Evolutionary conservation across 1,140 invertebrate genomes (phyloP), one percentile per base, ranked within the genome.

Genomic region (Cydia splendana): DNA sequence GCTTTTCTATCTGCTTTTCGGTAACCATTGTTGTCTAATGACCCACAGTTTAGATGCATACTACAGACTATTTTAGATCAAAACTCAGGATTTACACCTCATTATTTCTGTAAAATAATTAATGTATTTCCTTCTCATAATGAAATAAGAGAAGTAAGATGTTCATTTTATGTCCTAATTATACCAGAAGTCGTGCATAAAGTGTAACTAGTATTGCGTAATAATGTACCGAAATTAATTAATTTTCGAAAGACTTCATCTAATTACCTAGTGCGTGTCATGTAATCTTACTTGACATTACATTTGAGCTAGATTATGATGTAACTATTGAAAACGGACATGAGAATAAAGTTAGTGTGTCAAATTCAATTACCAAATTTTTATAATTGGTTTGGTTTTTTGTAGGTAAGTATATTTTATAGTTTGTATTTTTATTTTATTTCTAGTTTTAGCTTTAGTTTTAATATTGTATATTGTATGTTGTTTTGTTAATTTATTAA

Each of bases 271-370:
- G 57, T 62, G 57, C 2, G 2, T 62, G 57, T 62, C 34, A 71
- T 38, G 67, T 71, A 71, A 71, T n/a, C 67, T 38, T 38, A 71
- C 18, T 42, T 42, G 34, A 71, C 34, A 42, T 42, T 38, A 42
- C 30, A 42, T 38, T 18, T 71, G 34, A 71, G 13, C 67, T 71
- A 71, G 30, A 71, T 12, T 71, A 18, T 10, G 34, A 34, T 71
- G 34, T 6, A 71, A 71, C 30, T 6, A 45, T 71, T 42, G 57
- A 62, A 62, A 71, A 45, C 18, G 67, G 38, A 71, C 67, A 45
- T 71, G 28, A 15, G 67, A 71, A 71, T 71, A 71, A 42, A 38
- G 67, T 71, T 71, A 45, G 38, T 38, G 34, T 71, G 38, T 71
- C 38, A 71, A 42, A 18, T 24, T 20, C 13, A 48, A 34, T 42